Evolutionary conservation across 2,113 vertebrate genomes (phyloP).

Genomic region (Calyptommatus sinebrachiatus): DNA sequence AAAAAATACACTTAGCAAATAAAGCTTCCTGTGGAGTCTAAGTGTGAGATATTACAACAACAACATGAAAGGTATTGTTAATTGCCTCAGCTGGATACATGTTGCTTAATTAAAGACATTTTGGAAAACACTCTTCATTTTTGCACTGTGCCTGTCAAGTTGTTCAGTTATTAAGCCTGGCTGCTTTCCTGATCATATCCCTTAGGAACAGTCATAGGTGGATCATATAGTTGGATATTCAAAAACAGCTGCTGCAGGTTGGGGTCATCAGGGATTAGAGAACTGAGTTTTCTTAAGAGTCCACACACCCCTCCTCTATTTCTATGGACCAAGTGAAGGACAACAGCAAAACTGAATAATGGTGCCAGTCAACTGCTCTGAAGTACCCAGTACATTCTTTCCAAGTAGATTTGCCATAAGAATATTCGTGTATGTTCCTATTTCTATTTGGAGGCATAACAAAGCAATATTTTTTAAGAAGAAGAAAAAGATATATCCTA

Average conservation of each 20-base stretch:
- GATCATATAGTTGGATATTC: neutral
- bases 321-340: slow-evolving; percentile 5
- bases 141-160: slow-evolving; percentile 12
- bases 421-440: neutral
- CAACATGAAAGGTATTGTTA: slow-evolving; percentile 16
- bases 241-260: slow-evolving; percentile 11
- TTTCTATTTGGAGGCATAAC: too few species aligned
- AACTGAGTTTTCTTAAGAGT: slow-evolving; percentile 1
- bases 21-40: slow-evolving; percentile 8
- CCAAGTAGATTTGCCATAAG: neutral
- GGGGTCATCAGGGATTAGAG: neutral
- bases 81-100: slow-evolving; percentile 30
- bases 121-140: slow-evolving; percentile 19
- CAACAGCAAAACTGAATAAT: neutral
- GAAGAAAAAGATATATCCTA: too few species aligned
- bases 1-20: slow-evolving; percentile 21
- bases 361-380: neutral
- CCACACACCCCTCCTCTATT: too few species aligned
- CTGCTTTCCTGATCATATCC: slow-evolving; percentile 4
- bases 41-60: slow-evolving; percentile 14
- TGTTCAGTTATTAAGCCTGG: slow-evolving; percentile 20
- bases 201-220: slow-evolving; percentile 18
- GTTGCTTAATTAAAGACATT: slow-evolving; percentile 32
- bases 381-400: neutral
- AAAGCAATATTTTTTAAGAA: neutral